Base-by-base conservation (phyloP, 2,888 invertebrate genomes). In the Sussaba pulchella region DNA sequence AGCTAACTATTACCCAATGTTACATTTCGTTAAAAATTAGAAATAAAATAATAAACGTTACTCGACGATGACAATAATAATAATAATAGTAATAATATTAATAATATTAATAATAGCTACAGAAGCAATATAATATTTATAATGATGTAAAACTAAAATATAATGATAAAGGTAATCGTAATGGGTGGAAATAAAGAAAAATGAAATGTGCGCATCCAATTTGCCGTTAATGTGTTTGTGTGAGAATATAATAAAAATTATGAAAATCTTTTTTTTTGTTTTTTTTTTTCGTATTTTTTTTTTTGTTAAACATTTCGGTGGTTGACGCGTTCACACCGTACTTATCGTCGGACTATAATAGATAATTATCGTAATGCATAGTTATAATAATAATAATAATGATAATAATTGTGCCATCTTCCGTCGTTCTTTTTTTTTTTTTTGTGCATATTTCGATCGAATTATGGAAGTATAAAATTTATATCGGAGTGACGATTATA, bases 1-100 rank as follows among this genome's bases (percentile, higher is more conserved):
- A 85, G 70, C 87, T 88, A 89, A 82, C 86, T 89, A 88, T 84
- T 89, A 91, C 89, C 89, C 89, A 90, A 87, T 87, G 86, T 89
- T 90, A 91, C 85, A 88, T 70, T 88, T 88, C 87, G 86, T 75
- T 78, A 64, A 69, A 81, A 81, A 81, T 70, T 75, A 78, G 66
- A 77, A 89, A 87, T 88, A 89, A 90, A 87, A 86, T 86, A 87
- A 87, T 87, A 86, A 88, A 88, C 87, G 85, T 87, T 86, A 87
- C 82, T 83, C 79, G 84, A 86, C 85, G 82, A 85, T 81, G 86
- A 87, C 84, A 85, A 86, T 88, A 50, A 74, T 81, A 81, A 75
- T 57, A 14, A 31, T 75, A 61, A 52, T 82, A 84, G 80, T 82
- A 83, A 82, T 86, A 82, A 75, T 78, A 69, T 76, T 83, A 78